phyloP scores from a whole-genome alignment of 2,113 vertebrate species.

The Caranx ignobilis region DNA sequence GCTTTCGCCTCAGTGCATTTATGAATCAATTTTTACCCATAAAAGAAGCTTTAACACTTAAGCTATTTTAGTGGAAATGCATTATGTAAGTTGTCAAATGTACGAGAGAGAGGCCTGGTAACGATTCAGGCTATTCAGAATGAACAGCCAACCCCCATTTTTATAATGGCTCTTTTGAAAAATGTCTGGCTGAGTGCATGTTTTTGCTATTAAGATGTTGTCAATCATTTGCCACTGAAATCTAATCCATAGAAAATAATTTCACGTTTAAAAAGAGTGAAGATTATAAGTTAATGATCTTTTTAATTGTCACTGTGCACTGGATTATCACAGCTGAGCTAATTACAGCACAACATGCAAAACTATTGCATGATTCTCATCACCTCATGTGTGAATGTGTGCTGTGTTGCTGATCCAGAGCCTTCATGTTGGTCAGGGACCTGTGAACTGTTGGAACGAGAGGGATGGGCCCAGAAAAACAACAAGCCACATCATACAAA shows the following conservation, averaged over 20 bases:
- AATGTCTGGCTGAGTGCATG: constrained; percentile 75
- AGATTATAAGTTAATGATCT: constrained; percentile 52
- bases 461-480: constrained; percentile 86
- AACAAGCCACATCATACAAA: constrained; percentile 90
- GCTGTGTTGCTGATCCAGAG: constrained; percentile 23
- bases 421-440: constrained; percentile 31
- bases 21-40: constrained; percentile 86
- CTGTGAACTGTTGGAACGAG: constrained; percentile 58
- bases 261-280: constrained; percentile 41
- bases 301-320: constrained; percentile 29
- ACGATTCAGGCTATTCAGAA: constrained; percentile 83
- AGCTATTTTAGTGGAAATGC: constrained; percentile 86
- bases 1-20: constrained; percentile 83
- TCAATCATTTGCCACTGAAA: constrained; percentile 76
- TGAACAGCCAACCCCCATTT: constrained; percentile 75
- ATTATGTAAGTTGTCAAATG: constrained; percentile 86
- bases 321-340: constrained; percentile 12
- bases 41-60: constrained; percentile 87
- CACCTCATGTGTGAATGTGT: constrained; percentile 9
- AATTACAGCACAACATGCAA: constrained; percentile 2
- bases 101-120: constrained; percentile 70
- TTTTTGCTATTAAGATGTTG: constrained; percentile 77
- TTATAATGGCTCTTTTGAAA: constrained; percentile 82
- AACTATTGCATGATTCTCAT: constrained; percentile 26
- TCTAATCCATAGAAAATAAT: constrained; percentile 66